Evolutionary conservation across 2,113 vertebrate genomes (phyloP), one percentile per base, ranked within the genome.

Genomic region (Eudyptes chrysolophus): DNA sequence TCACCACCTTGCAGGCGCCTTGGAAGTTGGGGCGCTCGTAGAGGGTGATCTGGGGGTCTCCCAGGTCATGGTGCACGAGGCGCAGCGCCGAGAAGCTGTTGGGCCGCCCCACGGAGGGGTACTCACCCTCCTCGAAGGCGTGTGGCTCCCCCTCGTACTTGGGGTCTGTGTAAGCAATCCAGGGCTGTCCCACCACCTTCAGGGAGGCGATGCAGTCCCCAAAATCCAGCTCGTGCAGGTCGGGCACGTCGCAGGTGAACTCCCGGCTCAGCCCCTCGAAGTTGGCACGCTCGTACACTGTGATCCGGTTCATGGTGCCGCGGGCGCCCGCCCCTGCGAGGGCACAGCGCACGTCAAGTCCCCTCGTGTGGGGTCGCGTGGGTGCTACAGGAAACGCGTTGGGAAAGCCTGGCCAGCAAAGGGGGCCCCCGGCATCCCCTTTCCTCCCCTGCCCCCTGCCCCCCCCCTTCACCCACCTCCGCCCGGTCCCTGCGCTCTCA

Each of bases 121-220:
- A 97, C 44, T 97, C 92, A 1, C 98, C 97, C 86, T 98, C 98
- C 61, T 98, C 98, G 0, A 97, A 98, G 79, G 46, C 93, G 0
- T 94, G 19, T 0, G 83, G 44, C 26, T 96, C 84, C 4, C 96
- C 97, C 58, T 97, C 96, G 0, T 97, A 98, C 42, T 94, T 97
- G 32, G 97, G 68, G 26, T 87, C 76, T 0, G 86, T 93, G 95
- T 98, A 98, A 52, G 97, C 97, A 1, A 98, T 90, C 97, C 98
- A 98, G 2, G 98, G 98, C 78, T 98, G 97, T n/a, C 98, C 98
- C 55, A 78, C 93, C 71, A 98, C 98, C 84, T 96, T 96, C 92
- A 98, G 75, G 11, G 97, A 98, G 49, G 96, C 83, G 1, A 98
- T 98, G 87, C 96, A 97, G 89, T 98, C 9, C 27, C 97, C 97